phyloP scores from a whole-genome alignment of 2,113 vertebrate genomes.

The Eolophus roseicapilla region DNA sequence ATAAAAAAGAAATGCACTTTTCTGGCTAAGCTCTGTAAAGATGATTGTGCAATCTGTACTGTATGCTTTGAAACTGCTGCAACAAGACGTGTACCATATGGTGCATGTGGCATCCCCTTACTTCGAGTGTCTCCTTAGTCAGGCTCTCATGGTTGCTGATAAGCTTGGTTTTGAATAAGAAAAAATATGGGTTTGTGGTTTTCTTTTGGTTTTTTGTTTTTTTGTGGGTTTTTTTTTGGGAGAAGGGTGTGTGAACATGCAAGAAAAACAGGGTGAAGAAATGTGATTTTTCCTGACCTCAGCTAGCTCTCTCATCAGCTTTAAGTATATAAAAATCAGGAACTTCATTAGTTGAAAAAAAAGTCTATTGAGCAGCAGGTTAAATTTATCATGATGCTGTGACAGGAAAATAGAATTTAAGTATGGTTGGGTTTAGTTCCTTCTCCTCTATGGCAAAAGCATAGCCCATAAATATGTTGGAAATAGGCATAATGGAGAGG shows the following conservation, averaged over 20 bases:
- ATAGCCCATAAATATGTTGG: neutral
- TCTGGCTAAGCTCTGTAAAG: constrained; percentile 2
- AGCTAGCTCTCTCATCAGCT: neutral
- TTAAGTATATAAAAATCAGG: neutral
- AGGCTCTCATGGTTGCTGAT: neutral
- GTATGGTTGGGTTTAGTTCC: neutral
- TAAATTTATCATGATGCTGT: neutral
- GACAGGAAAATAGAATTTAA: neutral
- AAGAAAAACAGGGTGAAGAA: neutral
- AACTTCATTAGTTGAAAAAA: neutral
- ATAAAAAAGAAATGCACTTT: constrained; percentile 35
- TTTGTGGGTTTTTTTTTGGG: neutral
- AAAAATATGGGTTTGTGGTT: neutral
- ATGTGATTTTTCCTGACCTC: neutral
- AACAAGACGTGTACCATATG: constrained; percentile 19
- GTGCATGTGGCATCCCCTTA: neutral
- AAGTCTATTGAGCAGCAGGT: neutral
- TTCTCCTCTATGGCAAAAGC: neutral
- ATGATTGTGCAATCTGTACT: constrained; percentile 41
- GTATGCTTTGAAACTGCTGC: neutral
- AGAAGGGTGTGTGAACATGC: neutral
- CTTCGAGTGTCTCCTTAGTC: neutral
- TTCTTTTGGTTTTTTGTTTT: neutral
- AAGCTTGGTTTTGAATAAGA: neutral
- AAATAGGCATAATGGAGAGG: neutral